Evolutionary conservation across 1,140 invertebrate genomes (phyloP), one percentile per base, ranked within the genome.

Genomic region (Magallana ariakensis): DNA sequence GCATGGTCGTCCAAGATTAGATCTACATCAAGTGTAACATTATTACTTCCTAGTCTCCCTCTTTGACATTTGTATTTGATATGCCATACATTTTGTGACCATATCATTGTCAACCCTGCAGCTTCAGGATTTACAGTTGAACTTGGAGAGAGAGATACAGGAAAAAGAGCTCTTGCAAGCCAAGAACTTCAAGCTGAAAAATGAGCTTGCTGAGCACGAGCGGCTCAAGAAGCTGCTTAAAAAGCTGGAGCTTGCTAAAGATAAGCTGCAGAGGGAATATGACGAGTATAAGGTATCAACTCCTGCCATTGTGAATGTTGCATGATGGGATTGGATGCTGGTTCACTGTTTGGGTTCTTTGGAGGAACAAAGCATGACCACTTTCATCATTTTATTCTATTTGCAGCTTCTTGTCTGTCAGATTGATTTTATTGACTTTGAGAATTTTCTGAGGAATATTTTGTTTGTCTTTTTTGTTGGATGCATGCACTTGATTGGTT

Each of bases 171-270:
- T 87, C 55, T 33, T 92, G 8, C 60, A 89, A 26, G 55, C 85
- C 4, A 90, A 91, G 86, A 92, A 90, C 56, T n/a, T 86, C 1
- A 81, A 83, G 58, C 89, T 92, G 16, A 86, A 92, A 84, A 86
- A 54, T 66, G 90, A 92, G 85, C 84, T 92, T 15, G 82, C 85
- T 58, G 87, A 85, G 26, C 60, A 91, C 8, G 86, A 88, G 81
- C 84, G 85, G 70, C 55, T 92, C 75, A 89, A 92, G 80, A 88
- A 89, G 54, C 82, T 80, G 54, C 81, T 90, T 66, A 62, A 90
- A 16, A 91, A 92, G 83, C 83, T 92, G 55, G 89, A 91, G 83
- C 85, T 75, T n/a, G 88, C 86, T 84, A 92, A 92, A 75, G 55
- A 54, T 60, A 90, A 90, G 62, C 75, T 92, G 13, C 91, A 92